These are phyloP conservation scores for Panopea generosa DNA, from an alignment of 2,888 invertebrate genomes.

Conservation along the genomic window DNA sequence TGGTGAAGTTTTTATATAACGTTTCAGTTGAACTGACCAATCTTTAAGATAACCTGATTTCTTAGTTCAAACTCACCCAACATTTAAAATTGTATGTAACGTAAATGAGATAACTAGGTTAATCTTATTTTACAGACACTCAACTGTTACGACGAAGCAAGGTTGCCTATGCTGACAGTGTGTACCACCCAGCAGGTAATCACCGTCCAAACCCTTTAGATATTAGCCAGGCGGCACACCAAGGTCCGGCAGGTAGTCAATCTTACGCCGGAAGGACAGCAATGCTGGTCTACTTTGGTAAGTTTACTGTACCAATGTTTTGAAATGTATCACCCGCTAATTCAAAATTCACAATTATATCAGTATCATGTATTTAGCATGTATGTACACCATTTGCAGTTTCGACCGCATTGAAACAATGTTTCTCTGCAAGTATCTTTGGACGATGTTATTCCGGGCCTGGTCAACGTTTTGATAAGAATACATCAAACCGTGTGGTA, in stretches of 20 bases:
- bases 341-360: no score
- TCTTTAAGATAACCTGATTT: not conserved
- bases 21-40: not conserved
- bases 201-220: conserved; percentile 87
- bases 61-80: not conserved
- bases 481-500: no score
- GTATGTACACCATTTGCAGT: no score
- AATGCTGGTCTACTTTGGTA: conserved; percentile 88
- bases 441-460: no score
- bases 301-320: no score
- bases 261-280: conserved; percentile 87
- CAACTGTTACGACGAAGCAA: conserved; percentile 87
- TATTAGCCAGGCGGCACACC: conserved; percentile 87
- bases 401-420: no score
- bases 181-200: conserved; percentile 86
- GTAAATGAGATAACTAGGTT: not conserved
- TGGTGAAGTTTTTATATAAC: not conserved
- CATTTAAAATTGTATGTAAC: not conserved
- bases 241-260: conserved; percentile 82
- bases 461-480: no score
- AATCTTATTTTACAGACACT: conserved; percentile 81
- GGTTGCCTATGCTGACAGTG: conserved; percentile 87
- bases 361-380: no score
- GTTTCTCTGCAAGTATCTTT: no score
- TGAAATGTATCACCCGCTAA: no score